Evolutionary conservation across 2,888 invertebrate genomes (phyloP).

Genomic region (Netelia virgata): DNA sequence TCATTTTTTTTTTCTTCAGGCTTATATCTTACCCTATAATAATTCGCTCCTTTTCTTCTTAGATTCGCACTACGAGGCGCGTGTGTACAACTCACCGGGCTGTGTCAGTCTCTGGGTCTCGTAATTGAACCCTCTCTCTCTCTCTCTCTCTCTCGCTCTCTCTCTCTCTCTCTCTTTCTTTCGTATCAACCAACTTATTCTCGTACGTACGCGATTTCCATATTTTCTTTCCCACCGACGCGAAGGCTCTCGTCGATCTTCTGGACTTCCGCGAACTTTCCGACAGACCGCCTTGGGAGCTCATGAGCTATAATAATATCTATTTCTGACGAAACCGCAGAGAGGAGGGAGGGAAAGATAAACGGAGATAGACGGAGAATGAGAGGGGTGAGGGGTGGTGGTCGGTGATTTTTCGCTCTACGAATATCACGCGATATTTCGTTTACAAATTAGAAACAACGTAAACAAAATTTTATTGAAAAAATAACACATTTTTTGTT

Average conservation of each 20-base stretch:
- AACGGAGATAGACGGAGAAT: too few species aligned
- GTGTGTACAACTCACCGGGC: not conserved
- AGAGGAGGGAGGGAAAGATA: too few species aligned
- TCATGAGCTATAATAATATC: slow-evolving; percentile 18
- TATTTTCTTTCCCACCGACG: slow-evolving; percentile 76
- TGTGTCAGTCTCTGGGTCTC: slow-evolving; percentile 49
- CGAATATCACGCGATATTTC: too few species aligned
- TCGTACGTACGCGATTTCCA: slow-evolving; percentile 75
- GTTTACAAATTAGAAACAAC: too few species aligned
- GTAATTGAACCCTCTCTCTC: slow-evolving; percentile 44
- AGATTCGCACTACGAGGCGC: slow-evolving; percentile 10
- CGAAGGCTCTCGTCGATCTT: slow-evolving; percentile 15
- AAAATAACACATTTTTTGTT: too few species aligned
- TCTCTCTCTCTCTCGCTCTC: too few species aligned
- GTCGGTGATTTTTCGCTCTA: too few species aligned
- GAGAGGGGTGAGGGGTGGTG: too few species aligned
- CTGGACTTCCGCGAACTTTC: slow-evolving; percentile 70
- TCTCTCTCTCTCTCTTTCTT: too few species aligned
- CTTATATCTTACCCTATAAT: slow-evolving; percentile 35
- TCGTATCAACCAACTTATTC: slow-evolving; percentile 73
- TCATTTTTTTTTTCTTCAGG: slow-evolving; percentile 30
- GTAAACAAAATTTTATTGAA: too few species aligned
- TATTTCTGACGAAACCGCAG: slow-evolving; percentile 5
- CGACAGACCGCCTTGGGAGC: slow-evolving; percentile 48
- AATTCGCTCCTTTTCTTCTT: slow-evolving; percentile 36